Evolutionary conservation across 2,113 vertebrate species (phyloP).

Genomic region (Microcebus griseorufus): DNA sequence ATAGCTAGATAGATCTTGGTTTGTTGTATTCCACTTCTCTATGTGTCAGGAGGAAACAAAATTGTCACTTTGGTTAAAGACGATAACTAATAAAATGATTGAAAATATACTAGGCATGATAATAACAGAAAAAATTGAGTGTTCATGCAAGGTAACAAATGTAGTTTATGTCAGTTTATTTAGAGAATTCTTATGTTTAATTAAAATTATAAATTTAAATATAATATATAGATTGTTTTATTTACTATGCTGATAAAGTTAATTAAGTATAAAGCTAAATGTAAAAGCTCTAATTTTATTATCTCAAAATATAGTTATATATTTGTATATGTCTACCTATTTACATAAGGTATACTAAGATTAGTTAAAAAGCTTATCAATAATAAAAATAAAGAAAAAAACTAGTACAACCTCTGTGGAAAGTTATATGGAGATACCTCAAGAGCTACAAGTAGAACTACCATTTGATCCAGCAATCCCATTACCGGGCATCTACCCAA

Average conservation of each 20-base stretch:
- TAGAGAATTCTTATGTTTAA: neutral
- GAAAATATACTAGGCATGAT: neutral
- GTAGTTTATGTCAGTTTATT: neutral
- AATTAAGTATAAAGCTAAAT: neutral
- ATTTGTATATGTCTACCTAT: neutral
- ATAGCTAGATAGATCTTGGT: neutral
- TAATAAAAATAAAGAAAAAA: neutral
- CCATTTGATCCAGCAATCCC: too few species aligned
- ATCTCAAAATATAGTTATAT: neutral
- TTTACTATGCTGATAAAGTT: neutral
- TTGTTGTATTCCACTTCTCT: neutral
- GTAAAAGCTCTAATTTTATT: neutral
- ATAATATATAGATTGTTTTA: neutral
- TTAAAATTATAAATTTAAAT: neutral
- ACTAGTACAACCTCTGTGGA: neutral
- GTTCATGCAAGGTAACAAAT: neutral
- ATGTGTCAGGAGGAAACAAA: neutral
- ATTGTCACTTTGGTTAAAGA: neutral
- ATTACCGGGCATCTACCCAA: too few species aligned
- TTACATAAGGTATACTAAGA: neutral
- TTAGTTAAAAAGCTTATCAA: neutral
- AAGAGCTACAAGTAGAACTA: too few species aligned
- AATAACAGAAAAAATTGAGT: neutral
- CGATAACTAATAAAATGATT: neutral
- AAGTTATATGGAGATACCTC: too few species aligned